A percentile compares a stretch with the other conserved stretches of the same genome.
These are phyloP conservation scores for Malurus elegans DNA, from an alignment of 2,113 vertebrate genomes.

Conservation along the genomic window DNA sequence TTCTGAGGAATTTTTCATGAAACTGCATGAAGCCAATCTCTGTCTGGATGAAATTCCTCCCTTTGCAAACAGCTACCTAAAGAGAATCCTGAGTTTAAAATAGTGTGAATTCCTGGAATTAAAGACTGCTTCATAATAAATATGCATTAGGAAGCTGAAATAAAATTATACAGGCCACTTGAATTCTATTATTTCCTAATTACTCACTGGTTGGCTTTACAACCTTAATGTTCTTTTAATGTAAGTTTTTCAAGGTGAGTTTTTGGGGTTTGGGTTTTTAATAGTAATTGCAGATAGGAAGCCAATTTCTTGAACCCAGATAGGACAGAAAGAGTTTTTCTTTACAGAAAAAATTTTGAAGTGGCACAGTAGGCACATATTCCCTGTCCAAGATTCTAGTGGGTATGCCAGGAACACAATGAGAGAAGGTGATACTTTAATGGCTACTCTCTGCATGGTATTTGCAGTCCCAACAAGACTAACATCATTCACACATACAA, in stretches of 20 bases:
- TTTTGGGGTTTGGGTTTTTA: background rate
- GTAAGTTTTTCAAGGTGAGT: background rate
- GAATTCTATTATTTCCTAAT: conserved; percentile 48
- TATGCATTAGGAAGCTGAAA: conserved; percentile 26
- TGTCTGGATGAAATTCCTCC: background rate
- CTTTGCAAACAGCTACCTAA: background rate
- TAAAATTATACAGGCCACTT: conserved; percentile 49
- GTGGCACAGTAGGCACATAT: background rate
- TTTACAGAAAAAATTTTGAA: background rate
- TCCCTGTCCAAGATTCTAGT: background rate
- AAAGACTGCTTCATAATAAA: conserved; percentile 2
- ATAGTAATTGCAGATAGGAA: background rate
- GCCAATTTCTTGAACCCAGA: background rate
- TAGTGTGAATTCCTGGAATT: conserved; percentile 14
- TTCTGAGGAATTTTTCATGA: background rate
- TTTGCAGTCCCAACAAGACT: conserved; percentile 13
- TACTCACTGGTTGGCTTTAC: conserved; percentile 42
- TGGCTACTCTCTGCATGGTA: background rate
- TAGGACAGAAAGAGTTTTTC: background rate
- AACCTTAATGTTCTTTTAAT: conserved; percentile 25
- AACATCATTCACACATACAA: background rate
- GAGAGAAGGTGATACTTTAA: background rate
- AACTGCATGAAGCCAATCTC: background rate
- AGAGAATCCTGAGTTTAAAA: conserved; percentile 7
- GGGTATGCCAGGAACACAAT: fast-evolving